phyloP scores from a whole-genome alignment of 2,797 vertebrate species.

The Mormyrus hasselquistii region DNA sequence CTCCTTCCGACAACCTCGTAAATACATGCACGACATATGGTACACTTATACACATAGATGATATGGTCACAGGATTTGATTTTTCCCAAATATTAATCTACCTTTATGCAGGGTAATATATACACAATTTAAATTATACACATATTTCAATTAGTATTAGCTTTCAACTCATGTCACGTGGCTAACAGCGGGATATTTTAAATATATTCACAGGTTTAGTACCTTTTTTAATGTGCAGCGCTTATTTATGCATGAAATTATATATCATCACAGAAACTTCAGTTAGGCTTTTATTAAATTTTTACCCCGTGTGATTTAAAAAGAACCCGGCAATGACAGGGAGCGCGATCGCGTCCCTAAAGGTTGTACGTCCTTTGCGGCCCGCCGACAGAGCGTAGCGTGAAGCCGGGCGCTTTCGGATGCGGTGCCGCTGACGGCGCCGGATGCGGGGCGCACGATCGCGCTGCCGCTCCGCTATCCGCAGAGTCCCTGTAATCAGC shows the following conservation, averaged over 20 bases:
- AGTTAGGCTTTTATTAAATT: neutral
- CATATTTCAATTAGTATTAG: constrained; percentile 3
- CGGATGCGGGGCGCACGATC: neutral
- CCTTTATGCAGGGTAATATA: neutral
- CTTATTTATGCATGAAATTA: constrained; percentile 6
- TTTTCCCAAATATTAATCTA: neutral
- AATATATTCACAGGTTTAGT: constrained; percentile 14
- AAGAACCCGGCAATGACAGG: neutral
- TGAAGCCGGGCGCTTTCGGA: neutral
- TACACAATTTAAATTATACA: neutral
- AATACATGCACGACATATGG: neutral
- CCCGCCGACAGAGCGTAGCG: neutral
- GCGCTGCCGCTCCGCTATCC: neutral
- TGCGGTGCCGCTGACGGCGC: neutral
- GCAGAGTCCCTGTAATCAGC: neutral
- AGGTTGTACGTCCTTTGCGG: neutral
- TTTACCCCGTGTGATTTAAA: neutral
- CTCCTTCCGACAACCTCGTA: neutral
- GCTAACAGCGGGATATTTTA: constrained; percentile 11
- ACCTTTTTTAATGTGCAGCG: neutral
- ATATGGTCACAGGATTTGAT: neutral
- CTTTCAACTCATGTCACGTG: constrained; percentile 7
- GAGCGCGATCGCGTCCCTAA: neutral
- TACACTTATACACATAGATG: neutral
- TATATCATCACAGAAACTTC: constrained; percentile 2